Conservation (phyloP, 1,140 invertebrate species). For the Sitobion miscanthi region DNA sequence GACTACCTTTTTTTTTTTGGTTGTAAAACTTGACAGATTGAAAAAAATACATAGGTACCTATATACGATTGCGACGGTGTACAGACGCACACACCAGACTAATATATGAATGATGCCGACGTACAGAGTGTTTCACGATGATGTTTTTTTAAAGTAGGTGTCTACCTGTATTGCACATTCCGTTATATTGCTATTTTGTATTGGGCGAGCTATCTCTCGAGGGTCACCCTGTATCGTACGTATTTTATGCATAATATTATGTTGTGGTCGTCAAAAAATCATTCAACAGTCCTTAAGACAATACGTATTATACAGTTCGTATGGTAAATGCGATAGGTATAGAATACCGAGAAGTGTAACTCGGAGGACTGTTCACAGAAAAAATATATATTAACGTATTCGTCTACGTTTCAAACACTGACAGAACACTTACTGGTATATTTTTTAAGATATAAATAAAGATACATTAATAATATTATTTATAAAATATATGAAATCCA, state of each 20-base stretch:
- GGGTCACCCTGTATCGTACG: neutral
- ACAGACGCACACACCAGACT: neutral
- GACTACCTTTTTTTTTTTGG: neutral
- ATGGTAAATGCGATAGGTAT: neutral
- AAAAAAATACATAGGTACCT: neutral
- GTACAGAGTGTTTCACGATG: neutral
- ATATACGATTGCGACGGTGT: neutral
- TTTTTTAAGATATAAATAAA: neutral
- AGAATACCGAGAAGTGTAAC: neutral
- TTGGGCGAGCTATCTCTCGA: neutral
- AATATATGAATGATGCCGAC: neutral
- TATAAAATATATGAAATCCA: neutral
- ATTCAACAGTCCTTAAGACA: neutral
- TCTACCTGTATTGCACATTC: neutral
- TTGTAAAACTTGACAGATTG: constrained; percentile 25
- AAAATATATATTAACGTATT: neutral
- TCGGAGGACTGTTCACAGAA: neutral
- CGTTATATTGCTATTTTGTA: neutral
- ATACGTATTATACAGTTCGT: neutral
- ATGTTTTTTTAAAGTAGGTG: neutral
- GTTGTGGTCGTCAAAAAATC: neutral
- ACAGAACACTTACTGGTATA: neutral
- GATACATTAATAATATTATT: neutral
- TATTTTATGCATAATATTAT: neutral
- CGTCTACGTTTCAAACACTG: neutral